phyloP scores from a whole-genome alignment of 2,797 vertebrate genomes.

The Synanceia verrucosa region DNA sequence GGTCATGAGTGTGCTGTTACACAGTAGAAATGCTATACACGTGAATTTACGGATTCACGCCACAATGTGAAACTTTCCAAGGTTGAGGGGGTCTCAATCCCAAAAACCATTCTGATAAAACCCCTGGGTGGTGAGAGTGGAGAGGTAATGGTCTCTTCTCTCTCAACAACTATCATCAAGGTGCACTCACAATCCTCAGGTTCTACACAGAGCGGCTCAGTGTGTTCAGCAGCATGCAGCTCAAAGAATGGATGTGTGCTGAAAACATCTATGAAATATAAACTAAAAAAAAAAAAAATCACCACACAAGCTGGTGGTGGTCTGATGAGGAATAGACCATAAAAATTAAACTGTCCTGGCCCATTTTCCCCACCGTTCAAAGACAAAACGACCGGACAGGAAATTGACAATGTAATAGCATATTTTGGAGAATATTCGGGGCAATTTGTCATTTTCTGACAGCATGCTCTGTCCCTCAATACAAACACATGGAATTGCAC shows the following conservation, averaged over 20 bases:
- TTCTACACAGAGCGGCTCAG: slow-evolving; percentile 22
- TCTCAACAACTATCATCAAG: slow-evolving; percentile 40
- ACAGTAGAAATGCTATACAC: neutral
- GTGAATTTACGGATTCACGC: neutral
- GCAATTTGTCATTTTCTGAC: slow-evolving; percentile 59
- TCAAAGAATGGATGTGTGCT: slow-evolving; percentile 2
- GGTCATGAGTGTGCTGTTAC: neutral
- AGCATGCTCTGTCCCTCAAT: slow-evolving; percentile 28
- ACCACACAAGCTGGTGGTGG: slow-evolving; percentile 11
- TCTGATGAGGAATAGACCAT: slow-evolving; percentile 25
- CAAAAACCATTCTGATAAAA: slow-evolving; percentile 6
- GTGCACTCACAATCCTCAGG: slow-evolving; percentile 23
- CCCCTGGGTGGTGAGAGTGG: slow-evolving; percentile 6
- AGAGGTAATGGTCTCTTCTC: slow-evolving; percentile 40
- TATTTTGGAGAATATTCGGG: slow-evolving; percentile 50
- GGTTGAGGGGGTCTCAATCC: slow-evolving; percentile 24
- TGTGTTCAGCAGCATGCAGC: slow-evolving; percentile 18
- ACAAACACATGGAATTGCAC: slow-evolving; percentile 43
- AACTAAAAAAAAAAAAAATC: slow-evolving; percentile 1
- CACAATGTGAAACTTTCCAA: slow-evolving; percentile 22
- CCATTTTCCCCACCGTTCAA: slow-evolving; percentile 30
- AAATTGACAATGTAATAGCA: slow-evolving; percentile 62
- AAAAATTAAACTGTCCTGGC: slow-evolving; percentile 32
- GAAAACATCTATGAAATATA: slow-evolving; percentile 34
- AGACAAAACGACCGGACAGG: slow-evolving; percentile 42